Base-by-base conservation (phyloP, 2,797 vertebrate species). In the Enteromius afrohamiltoni region DNA sequence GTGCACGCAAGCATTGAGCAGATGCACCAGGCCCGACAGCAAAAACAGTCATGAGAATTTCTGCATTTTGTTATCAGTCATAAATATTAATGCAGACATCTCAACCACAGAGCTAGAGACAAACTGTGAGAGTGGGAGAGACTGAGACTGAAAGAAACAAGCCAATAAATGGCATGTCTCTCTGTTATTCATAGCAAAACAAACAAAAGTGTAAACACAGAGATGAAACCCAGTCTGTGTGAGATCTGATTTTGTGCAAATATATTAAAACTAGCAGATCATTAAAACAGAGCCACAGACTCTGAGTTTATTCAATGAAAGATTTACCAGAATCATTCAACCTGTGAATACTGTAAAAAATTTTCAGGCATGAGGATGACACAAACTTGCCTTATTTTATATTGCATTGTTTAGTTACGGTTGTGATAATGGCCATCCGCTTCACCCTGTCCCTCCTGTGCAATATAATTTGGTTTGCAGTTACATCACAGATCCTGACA, bases 1-100 rank as follows among this genome's bases (percentile, higher is more conserved):
- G 40, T 8, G 51, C 13, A 1, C 11, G n/a, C 13, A 34, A 42
- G 40, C 34, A 64, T 74, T 23, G 53, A 86, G 53, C 77, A 81
- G 64, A 78, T 77, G 83, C 83, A 51, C 74, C 23, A 80, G 71
- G 49, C 51, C 73, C 47, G n/a, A 81, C 82, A 29, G 8, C 86
- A 83, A 86, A 84, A 86, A 87, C 82, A 87, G 76, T 83, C 82
- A 82, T 73, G 70, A 87, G 62, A 86, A 81, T 83, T 86, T 83
- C 77, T 76, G 70, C 31, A 67, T 85, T 84, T 80, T 82, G 64
- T 80, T 83, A 86, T 83, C 80, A 71, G 71, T 55, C 62, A 80
- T 88, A 87, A 88, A 87, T 88, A 87, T 86, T 86, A 77, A 87
- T 87, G 80, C 11, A 19, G 45, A 82, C 51, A 85, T 82, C 53